Evolutionary conservation across 2,113 vertebrate species (phyloP), one percentile per base, ranked within the genome.

Genomic region (Crotalus horridus): DNA sequence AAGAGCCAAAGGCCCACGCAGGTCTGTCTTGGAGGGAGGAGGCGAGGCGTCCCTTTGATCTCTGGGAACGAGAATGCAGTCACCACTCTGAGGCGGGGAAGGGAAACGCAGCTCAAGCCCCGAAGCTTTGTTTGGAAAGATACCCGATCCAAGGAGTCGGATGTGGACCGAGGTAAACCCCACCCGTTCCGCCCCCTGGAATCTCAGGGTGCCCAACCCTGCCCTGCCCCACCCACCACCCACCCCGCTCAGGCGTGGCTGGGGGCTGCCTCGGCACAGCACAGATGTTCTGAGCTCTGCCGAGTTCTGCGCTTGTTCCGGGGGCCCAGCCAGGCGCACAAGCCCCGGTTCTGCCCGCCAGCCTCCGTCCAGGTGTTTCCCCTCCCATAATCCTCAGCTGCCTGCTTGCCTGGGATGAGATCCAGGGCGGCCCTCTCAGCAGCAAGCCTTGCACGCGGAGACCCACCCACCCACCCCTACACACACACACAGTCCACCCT

Each of bases 381-480:
- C 69, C 33, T 39, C 69, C 69, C 69, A 3, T 39, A 81, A 39
- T 81, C 17, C 33, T 81, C 87, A 21, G n/a, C 17, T 51, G 46
- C 23, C 48, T 53, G 86, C 86, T n/a, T 53, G 39, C 81, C n/a
- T 12, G 24, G 29, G 13, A 89, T 15, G 74, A 58, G 54, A 26
- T 17, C 81, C 53, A 55, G 9, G 24, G 20, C 56, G 69, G 51
- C 26, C 21, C 64, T 17, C 53, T 33, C 6, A 20, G 23, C 17
- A 33, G 13, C 23, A n/a, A 5, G 46, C 26, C 51, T 6, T n/a
- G 24, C 53, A 17, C 3, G 1, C 13, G 39, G 7, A 46, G 6
- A 11, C 6, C 15, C 39, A 5, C 1, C 15, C 39, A 5, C 1
- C 21, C 15, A 4, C 3, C 0, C 5, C 3, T 3, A 46, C 43